Percentiles rank a stretch among this genome's conserved stretches.
phyloP scores from a whole-genome alignment of 2,797 vertebrate species.

The Typhlichthys subterraneus region DNA sequence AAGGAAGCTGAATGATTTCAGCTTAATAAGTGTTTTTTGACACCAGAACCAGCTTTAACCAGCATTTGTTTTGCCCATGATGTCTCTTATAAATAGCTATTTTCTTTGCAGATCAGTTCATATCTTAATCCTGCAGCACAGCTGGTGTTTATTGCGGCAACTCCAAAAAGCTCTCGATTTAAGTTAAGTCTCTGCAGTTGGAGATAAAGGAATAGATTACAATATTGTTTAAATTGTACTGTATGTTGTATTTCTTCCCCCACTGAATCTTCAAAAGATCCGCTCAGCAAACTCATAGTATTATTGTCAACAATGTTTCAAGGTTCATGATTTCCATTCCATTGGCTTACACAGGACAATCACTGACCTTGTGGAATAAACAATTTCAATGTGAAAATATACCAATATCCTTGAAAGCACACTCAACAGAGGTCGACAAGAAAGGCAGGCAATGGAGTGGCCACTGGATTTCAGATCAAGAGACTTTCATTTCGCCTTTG shows the following conservation, averaged over 20 bases:
- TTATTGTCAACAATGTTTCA: neutral
- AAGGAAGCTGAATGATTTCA: conserved; percentile 28
- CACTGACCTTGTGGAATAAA: neutral
- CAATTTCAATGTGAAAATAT: neutral
- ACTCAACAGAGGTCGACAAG: neutral
- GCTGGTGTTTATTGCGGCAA: conserved; percentile 28
- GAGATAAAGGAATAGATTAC: conserved; percentile 18
- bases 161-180: conserved; percentile 26
- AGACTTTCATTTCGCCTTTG: too few species aligned
- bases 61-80: conserved; percentile 20
- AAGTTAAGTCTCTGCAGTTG: neutral
- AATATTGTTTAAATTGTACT: neutral
- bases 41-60: conserved; percentile 19
- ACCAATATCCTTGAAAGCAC: neutral
- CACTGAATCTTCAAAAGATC: conserved; percentile 4
- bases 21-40: conserved; percentile 36
- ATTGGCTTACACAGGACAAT: neutral
- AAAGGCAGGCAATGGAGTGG: neutral
- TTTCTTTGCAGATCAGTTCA: conserved; percentile 19
- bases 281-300: conserved; percentile 2
- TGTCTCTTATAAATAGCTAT: conserved; percentile 19
- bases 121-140: conserved; percentile 35
- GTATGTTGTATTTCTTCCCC: neutral
- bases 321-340: neutral
- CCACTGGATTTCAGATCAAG: neutral